Percentiles rank a stretch among this genome's conserved stretches.
Conservation (phyloP, 2,888 invertebrate genomes). For the Ophioninae sp. region DNA sequence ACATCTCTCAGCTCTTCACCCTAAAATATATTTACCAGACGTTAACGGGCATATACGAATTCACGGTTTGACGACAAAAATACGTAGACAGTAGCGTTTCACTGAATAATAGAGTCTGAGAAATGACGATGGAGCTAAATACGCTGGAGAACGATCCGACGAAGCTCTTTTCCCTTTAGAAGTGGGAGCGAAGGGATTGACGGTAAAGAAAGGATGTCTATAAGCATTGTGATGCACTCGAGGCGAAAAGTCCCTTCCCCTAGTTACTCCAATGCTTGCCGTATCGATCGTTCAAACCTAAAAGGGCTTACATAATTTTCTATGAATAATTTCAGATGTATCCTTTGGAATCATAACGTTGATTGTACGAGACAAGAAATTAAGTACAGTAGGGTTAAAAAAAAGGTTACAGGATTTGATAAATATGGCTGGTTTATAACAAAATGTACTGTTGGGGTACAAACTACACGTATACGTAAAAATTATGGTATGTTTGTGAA, state of each 20-base stretch:
- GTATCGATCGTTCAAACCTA: conserved; percentile 12
- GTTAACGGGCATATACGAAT: conserved; percentile 34
- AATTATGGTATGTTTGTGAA: too few species aligned
- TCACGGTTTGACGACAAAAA: conserved; percentile 39
- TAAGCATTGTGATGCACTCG: conserved; percentile 42
- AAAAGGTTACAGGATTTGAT: background rate
- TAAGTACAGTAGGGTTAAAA: background rate
- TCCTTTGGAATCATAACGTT: conserved; percentile 6
- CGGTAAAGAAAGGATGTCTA: conserved; percentile 6
- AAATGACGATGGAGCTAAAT: conserved; percentile 38
- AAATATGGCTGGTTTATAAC: too few species aligned
- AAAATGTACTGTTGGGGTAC: too few species aligned
- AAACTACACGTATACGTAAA: too few species aligned
- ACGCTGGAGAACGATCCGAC: conserved; percentile 28
- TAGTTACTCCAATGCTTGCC: conserved; percentile 34
- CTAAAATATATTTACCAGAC: conserved; percentile 37
- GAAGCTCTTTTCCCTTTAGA: background rate
- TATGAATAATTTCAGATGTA: background rate
- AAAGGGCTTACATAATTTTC: conserved; percentile 11
- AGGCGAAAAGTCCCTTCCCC: conserved; percentile 37
- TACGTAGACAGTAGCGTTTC: conserved; percentile 11
- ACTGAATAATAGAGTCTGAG: conserved; percentile 52
- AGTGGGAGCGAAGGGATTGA: background rate
- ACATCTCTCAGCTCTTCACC: background rate
- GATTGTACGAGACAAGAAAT: background rate